Percentiles rank a stretch among this genome's conserved stretches.
These are phyloP conservation scores for Labia minor DNA, from an alignment of 2,888 invertebrate genomes.

Conservation along the genomic window DNA sequence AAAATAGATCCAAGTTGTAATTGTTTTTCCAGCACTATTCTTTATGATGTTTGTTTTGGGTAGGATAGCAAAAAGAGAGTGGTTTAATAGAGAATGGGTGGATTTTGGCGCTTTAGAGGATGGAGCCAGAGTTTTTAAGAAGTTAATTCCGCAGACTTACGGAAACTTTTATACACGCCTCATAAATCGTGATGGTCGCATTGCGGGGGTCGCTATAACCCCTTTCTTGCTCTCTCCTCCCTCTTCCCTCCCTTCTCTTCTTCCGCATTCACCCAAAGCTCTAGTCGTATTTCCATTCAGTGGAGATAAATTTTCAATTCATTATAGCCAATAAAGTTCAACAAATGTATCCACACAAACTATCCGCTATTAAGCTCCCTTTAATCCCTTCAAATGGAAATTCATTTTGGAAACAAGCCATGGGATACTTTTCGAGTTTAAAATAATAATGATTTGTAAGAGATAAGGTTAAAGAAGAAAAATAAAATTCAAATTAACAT, in stretches of 20 bases:
- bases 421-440: not conserved
- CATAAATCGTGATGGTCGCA: conserved; percentile 21
- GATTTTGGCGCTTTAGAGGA: not conserved
- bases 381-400: conserved; percentile 7
- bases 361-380: not conserved
- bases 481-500: too few relatives aligned
- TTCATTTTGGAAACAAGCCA: not conserved
- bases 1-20: too few relatives aligned
- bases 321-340: conserved; percentile 2
- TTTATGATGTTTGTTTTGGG: too few relatives aligned
- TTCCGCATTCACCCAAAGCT: too few relatives aligned
- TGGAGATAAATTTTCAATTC: conserved; percentile 3
- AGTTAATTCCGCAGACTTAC: conserved; percentile 20
- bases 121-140: not conserved
- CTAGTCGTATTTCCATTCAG: not conserved
- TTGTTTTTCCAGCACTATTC: too few relatives aligned
- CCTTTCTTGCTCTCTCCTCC: not conserved
- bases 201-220: not conserved
- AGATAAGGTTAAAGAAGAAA: too few relatives aligned
- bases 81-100: too few relatives aligned
- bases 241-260: too few relatives aligned
- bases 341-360: not conserved
- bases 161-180: conserved; percentile 27
- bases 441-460: too few relatives aligned
- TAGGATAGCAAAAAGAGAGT: too few relatives aligned